phyloP scores from a whole-genome alignment of 2,797 vertebrate genomes.

The Chelmon rostratus region DNA sequence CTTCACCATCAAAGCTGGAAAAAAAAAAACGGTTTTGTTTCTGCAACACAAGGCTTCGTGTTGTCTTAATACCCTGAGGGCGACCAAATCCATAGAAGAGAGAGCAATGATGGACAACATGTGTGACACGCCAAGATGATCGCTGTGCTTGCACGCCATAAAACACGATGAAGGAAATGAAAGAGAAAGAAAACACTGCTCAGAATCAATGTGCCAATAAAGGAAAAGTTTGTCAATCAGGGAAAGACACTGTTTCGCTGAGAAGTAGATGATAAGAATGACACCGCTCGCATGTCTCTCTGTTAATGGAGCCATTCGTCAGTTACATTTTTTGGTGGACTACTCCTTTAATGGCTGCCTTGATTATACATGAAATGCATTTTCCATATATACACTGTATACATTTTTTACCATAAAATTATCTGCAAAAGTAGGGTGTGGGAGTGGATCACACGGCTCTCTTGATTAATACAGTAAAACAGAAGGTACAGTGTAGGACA shows the following conservation, averaged over 20 bases:
- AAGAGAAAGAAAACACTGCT: not conserved
- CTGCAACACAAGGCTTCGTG: not conserved
- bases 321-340: too few relatives aligned
- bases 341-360: not conserved
- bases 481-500: not conserved
- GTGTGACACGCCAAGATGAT: not conserved
- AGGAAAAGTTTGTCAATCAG: not conserved
- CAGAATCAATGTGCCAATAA: not conserved
- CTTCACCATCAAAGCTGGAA: not conserved
- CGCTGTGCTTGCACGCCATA: not conserved
- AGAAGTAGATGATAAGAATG: not conserved
- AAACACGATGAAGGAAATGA: not conserved
- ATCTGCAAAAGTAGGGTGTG: not conserved
- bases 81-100: not conserved
- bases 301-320: not conserved
- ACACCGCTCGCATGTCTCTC: too few relatives aligned
- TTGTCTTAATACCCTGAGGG: not conserved
- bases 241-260: too few relatives aligned
- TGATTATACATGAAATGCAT: not conserved
- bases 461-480: not conserved
- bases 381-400: too few relatives aligned
- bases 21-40: not conserved
- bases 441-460: not conserved
- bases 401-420: not conserved
- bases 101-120: not conserved